phyloP scores from a whole-genome alignment of 2,113 vertebrate species.

The Noctilio leporinus region DNA sequence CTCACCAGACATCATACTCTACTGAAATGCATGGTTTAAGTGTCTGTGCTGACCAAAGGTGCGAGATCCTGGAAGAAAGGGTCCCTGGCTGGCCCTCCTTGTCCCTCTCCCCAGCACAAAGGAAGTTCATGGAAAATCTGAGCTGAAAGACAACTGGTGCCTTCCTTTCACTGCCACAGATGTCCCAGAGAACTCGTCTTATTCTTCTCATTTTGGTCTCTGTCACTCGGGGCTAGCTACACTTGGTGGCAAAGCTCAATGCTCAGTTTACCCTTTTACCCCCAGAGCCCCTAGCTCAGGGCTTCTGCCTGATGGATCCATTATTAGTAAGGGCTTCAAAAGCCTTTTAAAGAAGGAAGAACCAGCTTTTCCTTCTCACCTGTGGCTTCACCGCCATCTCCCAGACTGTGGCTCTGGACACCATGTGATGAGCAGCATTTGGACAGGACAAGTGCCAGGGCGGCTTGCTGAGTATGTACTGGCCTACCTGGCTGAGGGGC shows the following conservation, averaged over 20 bases:
- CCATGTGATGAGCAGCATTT: accelerated
- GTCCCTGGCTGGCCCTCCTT: neutral
- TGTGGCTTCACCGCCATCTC: neutral
- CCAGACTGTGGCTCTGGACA: neutral
- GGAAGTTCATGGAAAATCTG: too few species aligned
- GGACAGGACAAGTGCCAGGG: neutral
- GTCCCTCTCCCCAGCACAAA: neutral
- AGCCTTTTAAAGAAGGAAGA: neutral
- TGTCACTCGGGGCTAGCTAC: neutral
- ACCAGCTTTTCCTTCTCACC: neutral
- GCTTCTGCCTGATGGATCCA: neutral
- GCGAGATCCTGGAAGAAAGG: too few species aligned
- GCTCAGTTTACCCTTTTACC: neutral
- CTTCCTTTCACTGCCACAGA: neutral
- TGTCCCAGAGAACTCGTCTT: neutral
- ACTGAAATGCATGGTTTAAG: accelerated
- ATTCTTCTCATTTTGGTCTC: neutral
- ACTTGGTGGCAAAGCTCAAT: neutral
- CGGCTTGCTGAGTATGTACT: accelerated
- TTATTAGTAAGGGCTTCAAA: neutral
- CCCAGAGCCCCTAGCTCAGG: neutral
- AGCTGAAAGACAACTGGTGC: accelerated
- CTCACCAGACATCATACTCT: neutral
- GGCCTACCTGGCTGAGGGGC: neutral
- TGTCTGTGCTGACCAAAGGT: neutral